Base-by-base conservation (phyloP, 2,113 vertebrate genomes). In the Erythrocercus mccallii region DNA sequence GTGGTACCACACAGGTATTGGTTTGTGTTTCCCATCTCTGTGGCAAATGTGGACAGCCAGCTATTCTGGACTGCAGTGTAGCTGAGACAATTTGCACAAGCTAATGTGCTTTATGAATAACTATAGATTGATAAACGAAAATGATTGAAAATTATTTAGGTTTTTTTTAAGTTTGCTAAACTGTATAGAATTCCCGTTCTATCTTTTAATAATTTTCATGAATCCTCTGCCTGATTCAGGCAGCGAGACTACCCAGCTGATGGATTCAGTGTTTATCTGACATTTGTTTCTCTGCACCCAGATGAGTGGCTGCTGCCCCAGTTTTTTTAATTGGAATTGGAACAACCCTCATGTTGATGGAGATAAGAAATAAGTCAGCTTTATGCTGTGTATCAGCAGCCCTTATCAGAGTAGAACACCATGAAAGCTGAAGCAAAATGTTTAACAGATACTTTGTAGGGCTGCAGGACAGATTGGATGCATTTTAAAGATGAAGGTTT, bases 401-500 rank as follows among this genome's bases (percentile, higher is more conserved):
- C 91, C 89, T 96, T 96, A 88, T 96, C 89, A 74, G 50, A 50
- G 89, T 74, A 90, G 72, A 91, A 87, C 88, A 76, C 83, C 81
- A 64, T 80, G 90, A 92, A 72, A 92, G 86, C 94, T 92, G 62
- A 92, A 90, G 88, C 68, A 86, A 81, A 95, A 82, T 94, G 50
- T 96, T 97, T 76, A 94, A 74, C 83, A 91, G 85, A 91, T 96
- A 95, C 61, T 97, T 97, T 94, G 88, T 65, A 92, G 76, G 65
- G 92, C 71, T 94, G 80, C 92, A 89, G 96, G 84, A 97, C 95
- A 97, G 95, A 97, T 88, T 96, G 93, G 86, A 77, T 93, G 91
- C 93, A 92, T 97, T 96, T 95, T 96, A 97, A 95, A 96, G 93
- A 96, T 88, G 92, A 97, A 94, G 86, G 91, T 95, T 96, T 97